phyloP scores from a whole-genome alignment of 2,797 vertebrate species.

The Mallotus villosus region DNA sequence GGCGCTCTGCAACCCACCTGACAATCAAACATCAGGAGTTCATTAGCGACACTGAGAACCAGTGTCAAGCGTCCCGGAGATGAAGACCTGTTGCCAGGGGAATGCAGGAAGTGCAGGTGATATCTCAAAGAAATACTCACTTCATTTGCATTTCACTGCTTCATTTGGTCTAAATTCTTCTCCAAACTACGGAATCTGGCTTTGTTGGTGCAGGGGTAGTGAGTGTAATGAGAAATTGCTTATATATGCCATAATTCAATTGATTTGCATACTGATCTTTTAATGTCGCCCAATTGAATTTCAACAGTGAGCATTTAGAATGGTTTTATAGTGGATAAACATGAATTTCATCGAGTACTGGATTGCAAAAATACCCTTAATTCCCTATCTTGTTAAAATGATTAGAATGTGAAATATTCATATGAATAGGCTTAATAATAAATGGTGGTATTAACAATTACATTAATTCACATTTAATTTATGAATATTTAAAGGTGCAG shows the following conservation, averaged over 20 bases:
- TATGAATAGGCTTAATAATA: conserved; percentile 73
- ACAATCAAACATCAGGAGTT: conserved; percentile 67
- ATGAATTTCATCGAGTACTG: conserved; percentile 54
- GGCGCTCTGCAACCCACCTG: conserved; percentile 55
- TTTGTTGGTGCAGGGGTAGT: not conserved
- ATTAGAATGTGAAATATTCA: conserved; percentile 74
- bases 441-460: conserved; percentile 71
- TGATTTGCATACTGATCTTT: not conserved
- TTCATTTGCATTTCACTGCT: too few species aligned
- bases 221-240: conserved; percentile 23
- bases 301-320: not conserved
- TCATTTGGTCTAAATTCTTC: not conserved
- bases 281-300: conserved; percentile 17
- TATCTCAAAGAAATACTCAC: too few species aligned
- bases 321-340: conserved; percentile 36
- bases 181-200: not conserved
- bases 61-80: conserved; percentile 42
- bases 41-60: conserved; percentile 64
- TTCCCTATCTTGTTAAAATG: conserved; percentile 60
- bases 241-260: conserved; percentile 17
- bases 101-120: not conserved
- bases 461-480: conserved; percentile 65
- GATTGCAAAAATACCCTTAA: conserved; percentile 49
- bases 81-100: conserved; percentile 30
- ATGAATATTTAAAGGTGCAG: conserved; percentile 69